Evolutionary conservation across 1,140 invertebrate genomes (phyloP), one percentile per base, ranked within the genome.

Genomic region (Pissodes strobi): DNA sequence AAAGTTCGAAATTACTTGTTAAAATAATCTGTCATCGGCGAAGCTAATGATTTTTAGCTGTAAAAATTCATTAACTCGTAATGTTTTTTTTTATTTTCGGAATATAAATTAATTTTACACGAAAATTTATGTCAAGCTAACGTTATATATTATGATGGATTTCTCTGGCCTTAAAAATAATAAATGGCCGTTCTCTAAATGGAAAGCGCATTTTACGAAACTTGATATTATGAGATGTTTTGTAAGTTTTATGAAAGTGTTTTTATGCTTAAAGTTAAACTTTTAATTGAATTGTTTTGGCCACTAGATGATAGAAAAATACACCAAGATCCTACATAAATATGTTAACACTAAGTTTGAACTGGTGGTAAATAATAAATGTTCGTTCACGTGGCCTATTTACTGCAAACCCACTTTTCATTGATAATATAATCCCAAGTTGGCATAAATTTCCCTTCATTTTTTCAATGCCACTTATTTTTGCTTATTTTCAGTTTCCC

Each of bases 11-110:
- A 51, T 30, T 23, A 13, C 48, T 25, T 15, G 52, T 13, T 38
- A 12, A 15, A 21, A 55, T 55, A 38, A 38, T 39, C 34, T 55
- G 34, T 55, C 34, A 34, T 19, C 15, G 13, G 6, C 5, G 19
- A 10, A 13, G 52, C 37, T 55, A 55, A 55, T 55, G 52, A 55
- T 55, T 55, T 55, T 55, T 55, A 12, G 34, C 18, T 19, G 18
- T 22, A 39, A 55, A 55, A 55, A 55, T 55, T 37, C 34, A 55
- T 55, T 55, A 55, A 37, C n/a, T 8, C 5, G 34, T 12, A 12
- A 21, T 38, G 30, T n/a, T n/a, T n/a, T n/a, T 55, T 55, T 55
- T 55, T 55, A 55, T 55, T 27, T 18, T n/a, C 5, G 18, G 52
- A 37, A 21, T 13, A 48, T 48, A 55, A 39, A 55, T 55, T 55